Evolutionary conservation across 2,797 vertebrate genomes (phyloP).

Genomic region (Notamacropus eugenii): DNA sequence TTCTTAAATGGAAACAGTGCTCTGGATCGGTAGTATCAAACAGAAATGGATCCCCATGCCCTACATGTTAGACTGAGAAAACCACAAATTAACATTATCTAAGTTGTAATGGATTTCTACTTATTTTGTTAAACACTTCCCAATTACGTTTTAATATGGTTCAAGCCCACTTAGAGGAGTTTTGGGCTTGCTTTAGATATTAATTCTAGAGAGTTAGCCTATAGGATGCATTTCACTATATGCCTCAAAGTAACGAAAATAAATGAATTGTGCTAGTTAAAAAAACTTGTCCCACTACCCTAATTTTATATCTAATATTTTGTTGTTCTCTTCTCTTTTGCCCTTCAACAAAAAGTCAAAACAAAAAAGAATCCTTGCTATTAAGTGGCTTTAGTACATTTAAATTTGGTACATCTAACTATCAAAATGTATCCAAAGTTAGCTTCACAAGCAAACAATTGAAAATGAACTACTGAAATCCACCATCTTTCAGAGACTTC

Average conservation of each 20-base stretch:
- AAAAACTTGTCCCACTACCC: slow-evolving; percentile 17
- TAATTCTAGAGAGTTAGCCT: not conserved
- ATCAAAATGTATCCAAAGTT: too few species aligned
- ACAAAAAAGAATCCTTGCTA: too few species aligned
- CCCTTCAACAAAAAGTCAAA: not conserved
- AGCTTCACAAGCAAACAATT: not conserved
- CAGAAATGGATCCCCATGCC: not conserved
- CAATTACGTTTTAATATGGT: not conserved
- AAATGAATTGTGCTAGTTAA: not conserved
- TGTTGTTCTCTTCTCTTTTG: not conserved
- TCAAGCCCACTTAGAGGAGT: not conserved
- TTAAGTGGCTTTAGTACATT: too few species aligned
- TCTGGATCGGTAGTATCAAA: not conserved
- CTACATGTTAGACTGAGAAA: not conserved
- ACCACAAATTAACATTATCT: not conserved
- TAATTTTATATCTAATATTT: slow-evolving; percentile 35
- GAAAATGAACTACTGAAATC: not conserved
- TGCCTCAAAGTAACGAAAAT: not conserved
- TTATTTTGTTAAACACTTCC: not conserved
- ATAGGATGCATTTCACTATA: slow-evolving; percentile 7
- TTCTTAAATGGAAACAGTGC: not conserved
- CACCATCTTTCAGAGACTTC: not conserved
- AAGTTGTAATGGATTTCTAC: not conserved
- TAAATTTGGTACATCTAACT: too few species aligned
- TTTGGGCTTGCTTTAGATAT: not conserved